These are phyloP conservation scores for Habroteleia sp. DNA, from an alignment of 2,888 invertebrate species.

Conservation along the genomic window DNA sequence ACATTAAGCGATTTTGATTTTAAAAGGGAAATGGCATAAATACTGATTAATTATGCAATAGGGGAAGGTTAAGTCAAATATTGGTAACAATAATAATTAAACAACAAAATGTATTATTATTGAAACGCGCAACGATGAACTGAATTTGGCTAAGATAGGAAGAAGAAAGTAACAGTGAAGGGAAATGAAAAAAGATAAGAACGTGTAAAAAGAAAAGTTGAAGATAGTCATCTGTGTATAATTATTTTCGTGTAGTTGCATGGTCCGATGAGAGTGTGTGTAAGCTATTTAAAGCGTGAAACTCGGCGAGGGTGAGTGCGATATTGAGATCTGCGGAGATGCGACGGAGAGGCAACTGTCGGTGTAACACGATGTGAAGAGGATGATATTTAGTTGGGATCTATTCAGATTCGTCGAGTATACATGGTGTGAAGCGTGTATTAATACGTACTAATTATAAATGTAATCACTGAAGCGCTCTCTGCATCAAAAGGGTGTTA, in stretches of 20 bases:
- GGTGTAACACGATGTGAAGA: conserved; percentile 53
- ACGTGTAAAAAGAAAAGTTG: no score
- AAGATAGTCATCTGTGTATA: conserved; percentile 33
- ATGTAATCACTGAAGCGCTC: conserved; percentile 71
- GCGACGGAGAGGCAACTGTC: conserved; percentile 14
- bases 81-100: no score
- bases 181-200: background rate
- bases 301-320: conserved; percentile 54
- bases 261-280: conserved; percentile 37
- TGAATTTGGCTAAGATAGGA: no score
- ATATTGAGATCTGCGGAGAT: conserved; percentile 22
- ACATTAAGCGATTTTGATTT: no score
- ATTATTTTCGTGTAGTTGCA: conserved; percentile 46
- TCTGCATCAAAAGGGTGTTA: conserved; percentile 59
- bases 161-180: no score
- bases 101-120: no score
- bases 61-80: no score
- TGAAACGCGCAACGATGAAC: no score
- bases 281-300: conserved; percentile 69
- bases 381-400: conserved; percentile 68
- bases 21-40: no score
- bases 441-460: conserved; percentile 75
- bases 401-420: conserved; percentile 67
- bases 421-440: conserved; percentile 67
- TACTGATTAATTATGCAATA: no score